phyloP scores from a whole-genome alignment of 2,113 vertebrate species.

The Alectura lathami region DNA sequence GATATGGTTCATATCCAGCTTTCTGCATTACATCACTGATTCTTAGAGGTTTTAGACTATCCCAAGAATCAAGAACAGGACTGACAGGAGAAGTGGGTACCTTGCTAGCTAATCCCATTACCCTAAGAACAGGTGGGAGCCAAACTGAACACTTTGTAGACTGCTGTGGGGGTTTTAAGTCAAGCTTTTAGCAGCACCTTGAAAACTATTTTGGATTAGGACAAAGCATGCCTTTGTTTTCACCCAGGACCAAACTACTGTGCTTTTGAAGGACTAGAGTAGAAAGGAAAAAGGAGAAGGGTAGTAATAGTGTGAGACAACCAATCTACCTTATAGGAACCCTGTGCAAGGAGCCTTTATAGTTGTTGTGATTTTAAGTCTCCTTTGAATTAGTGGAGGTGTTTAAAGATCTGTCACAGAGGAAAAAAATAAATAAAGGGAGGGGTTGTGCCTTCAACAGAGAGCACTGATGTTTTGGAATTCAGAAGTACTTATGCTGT shows the following conservation, averaged over 20 bases:
- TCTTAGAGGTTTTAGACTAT: not conserved
- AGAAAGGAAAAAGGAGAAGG: not conserved
- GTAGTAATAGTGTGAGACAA: not conserved
- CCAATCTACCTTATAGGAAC: not conserved
- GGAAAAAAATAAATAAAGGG: fast-evolving
- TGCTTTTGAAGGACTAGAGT: not conserved
- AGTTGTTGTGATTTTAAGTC: not conserved
- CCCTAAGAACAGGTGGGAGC: not conserved
- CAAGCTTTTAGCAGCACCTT: not conserved
- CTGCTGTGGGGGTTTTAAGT: not conserved
- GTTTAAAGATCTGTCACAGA: not conserved
- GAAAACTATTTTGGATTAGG: not conserved
- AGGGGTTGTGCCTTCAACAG: not conserved
- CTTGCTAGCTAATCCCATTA: not conserved
- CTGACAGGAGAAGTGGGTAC: not conserved
- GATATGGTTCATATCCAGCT: not conserved
- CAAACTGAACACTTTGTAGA: not conserved
- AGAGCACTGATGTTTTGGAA: not conserved
- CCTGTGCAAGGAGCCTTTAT: not conserved
- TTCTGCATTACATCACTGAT: not conserved
- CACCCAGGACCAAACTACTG: not conserved
- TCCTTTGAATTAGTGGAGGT: not conserved
- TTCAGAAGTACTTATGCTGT: not conserved
- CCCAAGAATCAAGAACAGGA: not conserved
- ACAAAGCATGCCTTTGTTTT: not conserved